Conservation (phyloP, 1,140 invertebrate genomes). For the Solenopsis fugax region DNA sequence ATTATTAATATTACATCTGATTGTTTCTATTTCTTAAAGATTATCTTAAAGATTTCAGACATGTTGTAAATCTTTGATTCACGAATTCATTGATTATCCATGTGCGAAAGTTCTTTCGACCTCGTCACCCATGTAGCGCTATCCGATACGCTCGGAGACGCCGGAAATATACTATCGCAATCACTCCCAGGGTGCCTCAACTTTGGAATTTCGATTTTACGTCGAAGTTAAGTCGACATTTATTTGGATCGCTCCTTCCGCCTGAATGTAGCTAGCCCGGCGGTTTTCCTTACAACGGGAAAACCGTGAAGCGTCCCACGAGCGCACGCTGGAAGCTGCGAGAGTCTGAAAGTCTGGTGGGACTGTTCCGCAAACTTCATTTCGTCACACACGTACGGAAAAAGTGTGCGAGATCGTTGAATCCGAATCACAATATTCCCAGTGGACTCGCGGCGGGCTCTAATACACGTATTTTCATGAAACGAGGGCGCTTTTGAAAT, state of each 20-base stretch:
- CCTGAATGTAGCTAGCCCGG: slow-evolving; percentile 42
- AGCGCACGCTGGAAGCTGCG: slow-evolving; percentile 42
- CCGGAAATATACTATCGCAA: slow-evolving; percentile 52
- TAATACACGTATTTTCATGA: slow-evolving; percentile 57
- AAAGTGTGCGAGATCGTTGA: slow-evolving; percentile 55
- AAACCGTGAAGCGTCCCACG: slow-evolving; percentile 52
- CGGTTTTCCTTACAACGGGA: slow-evolving; percentile 52
- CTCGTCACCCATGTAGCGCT: background rate
- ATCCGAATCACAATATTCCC: slow-evolving; percentile 63
- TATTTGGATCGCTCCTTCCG: slow-evolving; percentile 52
- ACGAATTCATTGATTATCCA: slow-evolving; percentile 9
- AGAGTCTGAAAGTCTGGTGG: slow-evolving; percentile 50
- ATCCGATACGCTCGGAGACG: slow-evolving; percentile 18
- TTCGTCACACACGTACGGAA: slow-evolving; percentile 51
- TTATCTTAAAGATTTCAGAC: background rate
- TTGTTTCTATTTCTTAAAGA: background rate
- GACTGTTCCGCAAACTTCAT: slow-evolving; percentile 60
- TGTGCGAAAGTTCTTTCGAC: slow-evolving; percentile 12
- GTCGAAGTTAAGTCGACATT: slow-evolving; percentile 64
- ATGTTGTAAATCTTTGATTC: background rate
- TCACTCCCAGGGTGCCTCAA: slow-evolving; percentile 49
- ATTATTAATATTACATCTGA: slow-evolving; percentile 6
- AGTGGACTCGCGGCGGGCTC: slow-evolving; percentile 11
- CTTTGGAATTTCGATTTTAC: slow-evolving; percentile 60
- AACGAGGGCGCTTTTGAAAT: slow-evolving; percentile 54